Percentiles rank a stretch among this genome's conserved stretches.
phyloP scores from a whole-genome alignment of 1,140 invertebrate species.

The Ostrea edulis region DNA sequence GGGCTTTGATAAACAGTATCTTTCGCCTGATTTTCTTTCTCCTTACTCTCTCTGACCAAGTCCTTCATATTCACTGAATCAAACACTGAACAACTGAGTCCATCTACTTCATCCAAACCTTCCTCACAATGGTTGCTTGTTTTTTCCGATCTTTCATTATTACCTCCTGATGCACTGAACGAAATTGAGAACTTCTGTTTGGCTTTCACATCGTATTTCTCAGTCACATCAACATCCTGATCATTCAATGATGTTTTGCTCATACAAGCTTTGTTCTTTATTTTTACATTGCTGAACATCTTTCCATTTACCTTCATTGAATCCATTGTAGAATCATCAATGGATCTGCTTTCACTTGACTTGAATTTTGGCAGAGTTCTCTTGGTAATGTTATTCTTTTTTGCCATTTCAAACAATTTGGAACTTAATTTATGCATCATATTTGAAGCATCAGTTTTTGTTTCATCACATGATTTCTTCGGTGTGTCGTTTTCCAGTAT shows the following conservation, averaged over 20 bases:
- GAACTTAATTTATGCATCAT: constrained; percentile 8
- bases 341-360: neutral
- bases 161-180: neutral
- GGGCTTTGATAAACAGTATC: neutral
- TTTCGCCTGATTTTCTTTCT: neutral
- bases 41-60: neutral
- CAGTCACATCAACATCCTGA: constrained; percentile 45
- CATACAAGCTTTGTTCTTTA: neutral
- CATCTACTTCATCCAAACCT: constrained; percentile 47
- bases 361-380: neutral
- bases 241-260: neutral
- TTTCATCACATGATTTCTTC: neutral
- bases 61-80: constrained; percentile 40
- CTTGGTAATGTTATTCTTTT: neutral
- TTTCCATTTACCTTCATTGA: neutral
- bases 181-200: constrained; percentile 51
- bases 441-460: neutral
- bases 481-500: neutral
- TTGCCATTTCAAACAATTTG: constrained; percentile 25
- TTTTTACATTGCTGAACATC: neutral
- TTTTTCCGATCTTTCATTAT: neutral
- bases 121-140: neutral
- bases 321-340: neutral
- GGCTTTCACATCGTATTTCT: constrained; percentile 53
- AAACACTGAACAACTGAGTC: constrained; percentile 49